Conservation (phyloP, 1,140 invertebrate genomes). For the Micrasema minimum region DNA sequence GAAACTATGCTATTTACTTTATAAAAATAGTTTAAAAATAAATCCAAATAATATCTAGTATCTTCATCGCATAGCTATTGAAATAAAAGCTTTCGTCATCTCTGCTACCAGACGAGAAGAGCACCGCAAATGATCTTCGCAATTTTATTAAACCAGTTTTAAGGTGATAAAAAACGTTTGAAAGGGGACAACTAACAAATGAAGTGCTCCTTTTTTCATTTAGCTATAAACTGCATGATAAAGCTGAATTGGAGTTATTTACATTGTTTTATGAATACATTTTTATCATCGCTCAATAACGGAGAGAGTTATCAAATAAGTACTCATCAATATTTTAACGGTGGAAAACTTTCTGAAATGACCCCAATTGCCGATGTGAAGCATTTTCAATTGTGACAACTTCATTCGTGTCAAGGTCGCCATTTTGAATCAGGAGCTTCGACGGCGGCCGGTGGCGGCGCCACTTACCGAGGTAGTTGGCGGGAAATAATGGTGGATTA, state of each 20-base stretch:
- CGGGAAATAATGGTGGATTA: neutral
- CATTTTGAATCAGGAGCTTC: conserved; percentile 25
- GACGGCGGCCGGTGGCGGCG: conserved; percentile 8
- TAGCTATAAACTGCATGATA: no score
- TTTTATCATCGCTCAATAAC: no score
- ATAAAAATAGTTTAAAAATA: no score
- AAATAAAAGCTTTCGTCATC: no score
- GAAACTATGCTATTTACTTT: no score
- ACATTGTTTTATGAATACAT: no score
- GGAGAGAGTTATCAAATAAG: neutral
- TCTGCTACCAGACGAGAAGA: no score
- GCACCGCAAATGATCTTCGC: neutral
- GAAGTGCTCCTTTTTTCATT: no score
- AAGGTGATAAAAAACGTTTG: neutral
- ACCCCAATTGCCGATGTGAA: conserved; percentile 19
- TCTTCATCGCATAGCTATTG: no score
- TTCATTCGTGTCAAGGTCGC: conserved; percentile 37
- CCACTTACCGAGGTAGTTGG: conserved; percentile 4
- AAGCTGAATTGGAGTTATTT: no score
- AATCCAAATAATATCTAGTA: no score
- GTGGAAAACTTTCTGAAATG: conserved; percentile 32
- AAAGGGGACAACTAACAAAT: neutral
- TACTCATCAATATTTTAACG: neutral
- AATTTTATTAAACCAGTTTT: conserved; percentile 10
- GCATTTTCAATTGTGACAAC: conserved; percentile 33